phyloP scores from a whole-genome alignment of 1,140 invertebrate species.

The Caenorhabditis elegans region WBcel235 BX284606.5:16157001-16157500 shows the following conservation, averaged over 20 bases:
- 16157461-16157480: no score
- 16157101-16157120: conserved; percentile 24
- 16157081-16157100: background rate
- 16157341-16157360: background rate
- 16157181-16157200: conserved; percentile 30
- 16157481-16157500: no score
- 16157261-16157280: conserved; percentile 18
- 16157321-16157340: background rate
- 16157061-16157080: no score
- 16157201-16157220: conserved; percentile 21
- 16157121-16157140: conserved; percentile 19
- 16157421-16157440: no score
- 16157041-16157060: conserved; percentile 19
- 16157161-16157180: no score
- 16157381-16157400: no score
- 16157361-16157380: background rate
- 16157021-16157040: background rate
- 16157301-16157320: background rate
- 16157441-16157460: no score
- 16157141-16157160: conserved; percentile 13
- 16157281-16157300: background rate
- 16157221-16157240: background rate
- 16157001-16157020: background rate
- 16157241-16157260: background rate
- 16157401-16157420: no score